Conservation (phyloP, 2,888 invertebrate genomes). For the Hybos culiciformis region DNA sequence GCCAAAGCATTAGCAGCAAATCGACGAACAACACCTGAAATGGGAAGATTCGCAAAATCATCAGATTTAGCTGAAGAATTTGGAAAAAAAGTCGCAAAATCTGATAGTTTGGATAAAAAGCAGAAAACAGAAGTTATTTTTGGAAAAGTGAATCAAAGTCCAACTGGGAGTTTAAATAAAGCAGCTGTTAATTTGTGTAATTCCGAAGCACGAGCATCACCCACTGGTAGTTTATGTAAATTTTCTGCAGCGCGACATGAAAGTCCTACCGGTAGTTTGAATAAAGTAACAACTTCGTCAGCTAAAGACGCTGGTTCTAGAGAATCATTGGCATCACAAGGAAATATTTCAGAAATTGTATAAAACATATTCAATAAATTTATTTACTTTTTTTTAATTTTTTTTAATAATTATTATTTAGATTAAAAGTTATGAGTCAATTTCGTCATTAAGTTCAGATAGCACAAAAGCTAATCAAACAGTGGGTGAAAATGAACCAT, state of each 20-base stretch:
- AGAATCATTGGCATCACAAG: conserved; percentile 35
- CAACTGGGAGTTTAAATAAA: conserved; percentile 33
- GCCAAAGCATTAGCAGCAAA: conserved; percentile 29
- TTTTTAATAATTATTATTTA: conserved; percentile 17
- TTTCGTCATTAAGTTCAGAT: conserved; percentile 49
- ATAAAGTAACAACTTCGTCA: conserved; percentile 20
- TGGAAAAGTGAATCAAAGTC: conserved; percentile 23
- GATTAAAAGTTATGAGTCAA: conserved; percentile 53
- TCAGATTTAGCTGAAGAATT: conserved; percentile 33
- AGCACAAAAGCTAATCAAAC: conserved; percentile 39
- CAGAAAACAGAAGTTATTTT: too few species aligned
- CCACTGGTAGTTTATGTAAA: conserved; percentile 32
- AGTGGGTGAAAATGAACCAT: conserved; percentile 48
- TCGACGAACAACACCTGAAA: conserved; percentile 33
- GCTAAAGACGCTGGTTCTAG: conserved; percentile 31
- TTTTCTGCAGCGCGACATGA: conserved; percentile 17
- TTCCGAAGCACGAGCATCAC: conserved; percentile 25
- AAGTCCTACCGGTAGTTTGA: conserved; percentile 21
- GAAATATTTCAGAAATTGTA: conserved; percentile 33
- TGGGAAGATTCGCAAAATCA: conserved; percentile 26
- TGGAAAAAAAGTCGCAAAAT: conserved; percentile 33
- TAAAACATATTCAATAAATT: conserved; percentile 7
- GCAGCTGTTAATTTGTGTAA: conserved; percentile 14
- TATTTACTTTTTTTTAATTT: neutral
- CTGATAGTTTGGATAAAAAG: conserved; percentile 32